Evolutionary conservation across 2,888 invertebrate species (phyloP).

Genomic region (Sycophila texana): DNA sequence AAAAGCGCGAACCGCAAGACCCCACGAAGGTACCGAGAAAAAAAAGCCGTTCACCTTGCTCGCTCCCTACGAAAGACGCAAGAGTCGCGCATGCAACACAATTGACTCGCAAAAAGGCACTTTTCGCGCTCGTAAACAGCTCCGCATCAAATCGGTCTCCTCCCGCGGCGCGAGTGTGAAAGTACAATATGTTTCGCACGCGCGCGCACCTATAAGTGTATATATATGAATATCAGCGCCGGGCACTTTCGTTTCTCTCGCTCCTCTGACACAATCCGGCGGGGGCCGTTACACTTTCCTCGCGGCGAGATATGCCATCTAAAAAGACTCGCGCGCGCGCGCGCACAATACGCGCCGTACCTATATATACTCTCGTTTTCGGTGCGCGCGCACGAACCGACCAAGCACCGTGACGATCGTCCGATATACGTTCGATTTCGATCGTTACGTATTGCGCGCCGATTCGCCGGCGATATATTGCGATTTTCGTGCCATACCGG

Average conservation of each 20-base stretch:
- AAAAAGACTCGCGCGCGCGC: slow-evolving; percentile 51
- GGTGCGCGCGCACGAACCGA: slow-evolving; percentile 26
- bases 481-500: slow-evolving; percentile 18
- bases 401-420: slow-evolving; percentile 45
- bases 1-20: no score
- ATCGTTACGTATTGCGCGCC: slow-evolving; percentile 49
- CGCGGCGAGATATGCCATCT: slow-evolving; percentile 58
- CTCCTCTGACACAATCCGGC: slow-evolving; percentile 70
- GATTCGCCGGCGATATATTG: slow-evolving; percentile 19
- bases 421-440: slow-evolving; percentile 51
- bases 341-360: slow-evolving; percentile 29
- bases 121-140: no score
- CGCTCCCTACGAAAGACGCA: no score
- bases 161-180: no score
- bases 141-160: no score
- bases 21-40: no score
- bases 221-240: slow-evolving; percentile 42
- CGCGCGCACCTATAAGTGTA: no score
- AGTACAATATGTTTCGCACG: no score
- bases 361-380: slow-evolving; percentile 64
- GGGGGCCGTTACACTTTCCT: slow-evolving; percentile 70
- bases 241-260: slow-evolving; percentile 72
- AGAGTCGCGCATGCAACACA: no score
- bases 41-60: no score
- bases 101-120: no score